Evolutionary conservation across 1,140 invertebrate species (phyloP), one percentile per base, ranked within the genome.

Genomic region (Nylanderia fulva): DNA sequence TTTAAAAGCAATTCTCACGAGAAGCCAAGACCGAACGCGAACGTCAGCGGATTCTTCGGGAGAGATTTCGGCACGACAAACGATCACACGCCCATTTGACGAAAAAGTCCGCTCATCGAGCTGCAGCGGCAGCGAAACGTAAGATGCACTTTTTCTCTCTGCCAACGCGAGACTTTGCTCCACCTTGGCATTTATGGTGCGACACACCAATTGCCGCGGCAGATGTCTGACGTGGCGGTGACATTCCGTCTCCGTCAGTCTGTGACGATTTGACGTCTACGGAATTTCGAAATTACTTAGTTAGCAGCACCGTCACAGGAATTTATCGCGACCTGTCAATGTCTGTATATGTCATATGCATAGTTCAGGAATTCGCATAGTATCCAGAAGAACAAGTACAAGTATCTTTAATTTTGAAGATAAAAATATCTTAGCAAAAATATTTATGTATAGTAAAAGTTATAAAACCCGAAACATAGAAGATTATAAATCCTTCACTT

Each of bases 181-280:
- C 79, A 85, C 71, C 79, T 68, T 39, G 89, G 86, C 61, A 92
- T 91, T 90, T 88, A 72, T 86, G 82, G 72, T 84, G 77, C 76
- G 90, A 91, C 89, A 90, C 86, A 86, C 74, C 89, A 90, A 91
- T 91, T 88, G 88, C 76, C 83, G 45, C 48, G 84, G 79, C 90
- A 89, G 87, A 90, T 90, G 86, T 86, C 75, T 64, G 83, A 89
- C 71, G 72, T 54, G 68, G 75, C 76, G 63, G 66, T 60, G 84
- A 79, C 90, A 91, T 91, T 90, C 91, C 86, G 87, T 75, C 87
- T 80, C 79, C 74, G 29, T 33, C n/a, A n/a, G 87, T 86, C 9
- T 52, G 87, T 85, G 89, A 88, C 87, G 85, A 92, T 92, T 90
- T 87, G 72, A 80, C 84, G 84, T 64, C 76, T 56, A 77, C 33